Evolutionary conservation across 2,888 invertebrate genomes (phyloP).

Genomic region (Chloromyia formosa): DNA sequence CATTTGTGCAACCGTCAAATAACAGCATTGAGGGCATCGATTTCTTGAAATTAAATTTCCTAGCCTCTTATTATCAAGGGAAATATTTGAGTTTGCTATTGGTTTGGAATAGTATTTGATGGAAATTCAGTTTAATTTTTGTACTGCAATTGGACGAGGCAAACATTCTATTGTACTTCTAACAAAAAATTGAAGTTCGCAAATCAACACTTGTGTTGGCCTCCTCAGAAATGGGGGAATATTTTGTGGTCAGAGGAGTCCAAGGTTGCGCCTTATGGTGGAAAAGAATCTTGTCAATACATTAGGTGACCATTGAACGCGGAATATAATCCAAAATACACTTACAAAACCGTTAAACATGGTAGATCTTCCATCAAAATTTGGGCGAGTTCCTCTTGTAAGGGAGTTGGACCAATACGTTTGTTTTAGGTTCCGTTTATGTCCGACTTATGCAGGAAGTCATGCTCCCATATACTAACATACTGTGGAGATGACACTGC

Average conservation of each 20-base stretch:
- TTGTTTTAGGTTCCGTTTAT: conserved; percentile 43
- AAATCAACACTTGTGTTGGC: neutral
- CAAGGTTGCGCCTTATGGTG: neutral
- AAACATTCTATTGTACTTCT: no score
- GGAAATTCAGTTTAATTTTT: no score
- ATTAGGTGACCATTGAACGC: neutral
- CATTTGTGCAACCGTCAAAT: no score
- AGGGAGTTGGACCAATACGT: conserved; percentile 46
- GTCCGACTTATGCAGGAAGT: conserved; percentile 48
- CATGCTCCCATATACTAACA: conserved; percentile 49
- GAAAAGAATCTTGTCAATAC: neutral
- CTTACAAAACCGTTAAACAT: conserved; percentile 49
- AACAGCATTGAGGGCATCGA: no score
- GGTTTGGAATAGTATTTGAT: no score
- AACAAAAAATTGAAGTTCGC: neutral
- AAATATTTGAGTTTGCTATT: no score
- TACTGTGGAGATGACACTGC: conserved; percentile 49
- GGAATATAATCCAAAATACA: neutral
- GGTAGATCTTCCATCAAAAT: conserved; percentile 50
- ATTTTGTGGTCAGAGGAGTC: neutral
- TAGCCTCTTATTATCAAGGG: no score
- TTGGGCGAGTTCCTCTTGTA: conserved; percentile 50
- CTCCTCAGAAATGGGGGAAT: no score
- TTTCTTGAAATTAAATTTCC: no score
- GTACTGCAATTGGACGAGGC: no score